Percentiles rank a stretch among this genome's conserved stretches.
phyloP scores from a whole-genome alignment of 2,113 vertebrate genomes.

The Psephotus haematonotus region DNA sequence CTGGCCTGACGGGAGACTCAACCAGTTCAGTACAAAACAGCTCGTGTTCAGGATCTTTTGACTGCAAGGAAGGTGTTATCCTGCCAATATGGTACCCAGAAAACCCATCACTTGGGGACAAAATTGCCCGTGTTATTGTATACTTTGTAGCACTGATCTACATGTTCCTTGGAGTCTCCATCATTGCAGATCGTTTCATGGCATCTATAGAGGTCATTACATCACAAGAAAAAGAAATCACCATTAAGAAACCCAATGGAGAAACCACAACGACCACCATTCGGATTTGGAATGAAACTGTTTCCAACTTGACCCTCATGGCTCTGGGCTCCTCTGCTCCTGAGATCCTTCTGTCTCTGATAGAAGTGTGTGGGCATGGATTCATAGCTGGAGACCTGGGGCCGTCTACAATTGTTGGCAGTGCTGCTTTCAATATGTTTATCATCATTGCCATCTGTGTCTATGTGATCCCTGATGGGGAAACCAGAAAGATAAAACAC shows the following conservation, averaged over 20 bases:
- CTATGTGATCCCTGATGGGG: conserved; percentile 93
- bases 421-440: conserved; percentile 99
- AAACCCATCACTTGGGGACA: conserved; percentile 97
- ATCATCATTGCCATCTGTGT: conserved; percentile 97
- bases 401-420: conserved; percentile 96
- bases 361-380: conserved; percentile 94
- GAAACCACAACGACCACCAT: conserved; percentile 94
- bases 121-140: conserved; percentile 97
- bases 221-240: conserved; percentile 94
- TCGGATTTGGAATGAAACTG: conserved; percentile 97
- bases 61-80: conserved; percentile 93
- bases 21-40: conserved; percentile 79
- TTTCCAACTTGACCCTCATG: conserved; percentile 98
- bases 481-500: conserved; percentile 96
- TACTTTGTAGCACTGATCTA: conserved; percentile 99
- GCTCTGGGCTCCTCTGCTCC: conserved; percentile 95
- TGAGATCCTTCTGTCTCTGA: conserved; percentile 96
- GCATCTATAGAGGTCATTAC: conserved; percentile 98
- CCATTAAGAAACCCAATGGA: conserved; percentile 93
- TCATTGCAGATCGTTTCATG: conserved; percentile 99
- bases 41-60: conserved; percentile 85
- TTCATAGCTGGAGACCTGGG: conserved; percentile 92
- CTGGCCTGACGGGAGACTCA: conserved; percentile 82
- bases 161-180: conserved; percentile 98
- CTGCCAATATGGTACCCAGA: conserved; percentile 98